Evolutionary conservation across 2,888 invertebrate genomes (phyloP), one percentile per base, ranked within the genome.

Genomic region (Cryptophagus acutangulus): DNA sequence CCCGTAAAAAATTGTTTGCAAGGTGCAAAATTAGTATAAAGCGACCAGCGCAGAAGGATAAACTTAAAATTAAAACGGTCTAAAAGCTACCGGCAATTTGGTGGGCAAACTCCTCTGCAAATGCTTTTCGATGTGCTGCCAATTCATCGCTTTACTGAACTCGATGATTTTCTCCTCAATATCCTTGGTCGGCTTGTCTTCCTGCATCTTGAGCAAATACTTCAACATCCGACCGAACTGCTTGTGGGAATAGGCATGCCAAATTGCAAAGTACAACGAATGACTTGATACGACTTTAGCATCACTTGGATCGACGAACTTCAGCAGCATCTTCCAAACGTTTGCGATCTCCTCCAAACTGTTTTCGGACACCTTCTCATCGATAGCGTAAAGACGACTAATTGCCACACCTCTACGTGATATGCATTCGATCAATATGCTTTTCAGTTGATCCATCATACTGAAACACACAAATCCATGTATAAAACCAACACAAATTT

Each of bases 151-250:
- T 12, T 65, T 66, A 65, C 79, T 81, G 6, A 82, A 73, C 67
- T 84, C 78, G 1, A 78, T 71, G 17, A 80, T 73, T 24, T 79
- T 77, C 44, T 79, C 80, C 39, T 88, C 87, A 2, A 81, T 70
- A 29, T 91, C 91, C 36, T 77, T 78, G 18, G 76, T 74, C 2
- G 84, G 78, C 52, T 87, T 84, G 25, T 95, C 93, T 54, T 96
- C 96, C 45, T 79, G 78, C 47, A 86, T 74, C 68, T 85, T 86
- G 46, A 71, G 65, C 14, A 92, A 71, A 46, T 86, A 75, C 66
- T 89, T 90, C 48, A 87, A 67, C 48, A 86, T 83, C 46, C 89
- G 80, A 0, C 91, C 95, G 71, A 84, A 87, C 38, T 92, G 88
- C 46, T 78, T 74, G 58, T 86, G 75, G 1, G 82, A 76, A 58